Evolutionary conservation across 1,140 invertebrate species (phyloP), one percentile per base, ranked within the genome.

Genomic region (Scaptomyza graminum): DNA sequence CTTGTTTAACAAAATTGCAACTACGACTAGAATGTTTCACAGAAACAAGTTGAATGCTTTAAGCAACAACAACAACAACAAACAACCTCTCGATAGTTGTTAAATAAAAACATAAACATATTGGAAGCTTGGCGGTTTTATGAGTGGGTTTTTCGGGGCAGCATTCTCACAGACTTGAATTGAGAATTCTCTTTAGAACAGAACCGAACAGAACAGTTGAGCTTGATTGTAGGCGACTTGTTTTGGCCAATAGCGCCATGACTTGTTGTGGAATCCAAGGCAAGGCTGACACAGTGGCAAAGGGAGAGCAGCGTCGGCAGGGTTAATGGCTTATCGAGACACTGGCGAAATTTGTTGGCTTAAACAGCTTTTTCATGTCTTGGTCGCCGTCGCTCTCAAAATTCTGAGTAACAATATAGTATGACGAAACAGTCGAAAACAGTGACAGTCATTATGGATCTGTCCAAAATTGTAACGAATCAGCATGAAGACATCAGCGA

Each of bases 181-280:
- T 22, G 31, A 51, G 46, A 51, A 50, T 34, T 37, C 9, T 28
- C 12, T n/a, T 15, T n/a, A 46, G 61, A 51, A 55, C 66, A 50
- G 22, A 59, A 18, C 18, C 18, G 18, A 18, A 50, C 46, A 50
- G 54, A 66, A 67, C 49, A 56, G 47, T 44, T 70, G 37, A 72
- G 73, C 64, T 81, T 77, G 74, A 55, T 74, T 75, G 81, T 87
- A 87, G 82, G 82, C 82, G 82, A 87, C 82, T 87, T 82, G 82
- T 87, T 87, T 88, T 87, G 82, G 82, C 82, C 82, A 87, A 87
- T 79, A 82, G 77, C 87, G 80, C 74, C 79, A 87, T 85, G 83
- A 85, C 81, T 85, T 85, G 81, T 85, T 87, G 69, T 72, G 69
- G 69, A 73, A 68, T 68, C 81, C 81, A 87, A 85, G 81, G 81